Evolutionary conservation across 2,797 vertebrate genomes (phyloP).

Genomic region (Choloepus didactylus): DNA sequence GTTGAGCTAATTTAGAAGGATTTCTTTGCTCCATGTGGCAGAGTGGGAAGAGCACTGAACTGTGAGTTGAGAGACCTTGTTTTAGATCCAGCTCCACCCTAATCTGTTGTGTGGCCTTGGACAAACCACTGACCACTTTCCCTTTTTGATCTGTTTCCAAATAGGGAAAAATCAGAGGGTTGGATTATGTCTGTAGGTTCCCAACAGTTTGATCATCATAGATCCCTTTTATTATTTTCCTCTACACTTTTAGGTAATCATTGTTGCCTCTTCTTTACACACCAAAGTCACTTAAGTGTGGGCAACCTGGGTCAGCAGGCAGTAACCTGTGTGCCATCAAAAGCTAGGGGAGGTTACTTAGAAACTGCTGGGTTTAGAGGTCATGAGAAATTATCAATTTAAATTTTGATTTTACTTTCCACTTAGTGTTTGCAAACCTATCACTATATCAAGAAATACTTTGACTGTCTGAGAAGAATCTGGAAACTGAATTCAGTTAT

Average conservation of each 20-base stretch:
- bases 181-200: background rate
- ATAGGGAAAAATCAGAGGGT: background rate
- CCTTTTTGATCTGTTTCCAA: background rate
- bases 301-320: background rate
- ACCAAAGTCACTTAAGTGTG: background rate
- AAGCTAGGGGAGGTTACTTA: background rate
- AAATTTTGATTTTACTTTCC: background rate
- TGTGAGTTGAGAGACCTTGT: background rate
- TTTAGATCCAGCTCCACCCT: background rate
- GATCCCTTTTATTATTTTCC: constrained; percentile 8
- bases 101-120: background rate
- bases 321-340: background rate
- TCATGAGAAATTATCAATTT: background rate
- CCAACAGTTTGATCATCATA: background rate
- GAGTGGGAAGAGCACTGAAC: background rate
- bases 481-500: background rate
- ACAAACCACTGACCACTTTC: background rate
- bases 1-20: background rate
- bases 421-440: background rate
- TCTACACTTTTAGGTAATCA: background rate
- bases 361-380: background rate
- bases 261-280: background rate
- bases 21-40: background rate
- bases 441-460: background rate
- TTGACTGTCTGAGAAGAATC: background rate